Percentiles rank a stretch among this genome's conserved stretches.
phyloP scores from a whole-genome alignment of 2,888 invertebrate species.

The Gari tellinella region DNA sequence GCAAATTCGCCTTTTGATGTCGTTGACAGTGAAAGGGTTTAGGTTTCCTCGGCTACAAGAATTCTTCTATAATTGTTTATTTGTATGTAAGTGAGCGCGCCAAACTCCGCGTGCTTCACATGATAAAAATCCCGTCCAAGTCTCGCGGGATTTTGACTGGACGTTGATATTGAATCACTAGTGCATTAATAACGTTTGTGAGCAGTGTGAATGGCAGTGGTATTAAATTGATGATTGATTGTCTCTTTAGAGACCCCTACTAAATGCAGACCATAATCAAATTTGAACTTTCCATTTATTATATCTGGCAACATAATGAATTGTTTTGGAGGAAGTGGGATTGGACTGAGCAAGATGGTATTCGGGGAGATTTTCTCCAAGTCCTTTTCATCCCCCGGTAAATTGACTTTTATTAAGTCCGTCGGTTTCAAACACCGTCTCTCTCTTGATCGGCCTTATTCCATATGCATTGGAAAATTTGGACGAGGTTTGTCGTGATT shows the following conservation, averaged over 20 bases:
- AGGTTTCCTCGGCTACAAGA: slow-evolving; percentile 18
- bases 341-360: slow-evolving; percentile 43
- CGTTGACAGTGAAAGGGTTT: slow-evolving; percentile 27
- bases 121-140: slow-evolving; percentile 54
- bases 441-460: slow-evolving; percentile 34
- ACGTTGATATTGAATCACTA: slow-evolving; percentile 61
- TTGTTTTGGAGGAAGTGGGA: slow-evolving; percentile 60
- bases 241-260: slow-evolving; percentile 63
- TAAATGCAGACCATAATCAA: slow-evolving; percentile 74
- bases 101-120: slow-evolving; percentile 45
- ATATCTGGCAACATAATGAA: slow-evolving; percentile 66
- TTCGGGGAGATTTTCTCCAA: slow-evolving; percentile 52
- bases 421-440: slow-evolving; percentile 29
- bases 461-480: slow-evolving; percentile 51
- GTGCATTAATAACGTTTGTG: slow-evolving; percentile 68
- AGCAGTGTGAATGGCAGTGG: slow-evolving; percentile 65
- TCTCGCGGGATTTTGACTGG: slow-evolving; percentile 61
- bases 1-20: too few relatives aligned
- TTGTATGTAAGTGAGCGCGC: slow-evolving; percentile 60
- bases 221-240: slow-evolving; percentile 71
- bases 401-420: slow-evolving; percentile 66
- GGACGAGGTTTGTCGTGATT: slow-evolving; percentile 31
- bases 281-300: slow-evolving; percentile 71
- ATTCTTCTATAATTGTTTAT: slow-evolving; percentile 48
- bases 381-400: slow-evolving; percentile 50